Percentiles rank a stretch among this genome's conserved stretches.
phyloP scores from a whole-genome alignment of 2,797 vertebrate species.

The Mormyrus proboscirostris region DNA sequence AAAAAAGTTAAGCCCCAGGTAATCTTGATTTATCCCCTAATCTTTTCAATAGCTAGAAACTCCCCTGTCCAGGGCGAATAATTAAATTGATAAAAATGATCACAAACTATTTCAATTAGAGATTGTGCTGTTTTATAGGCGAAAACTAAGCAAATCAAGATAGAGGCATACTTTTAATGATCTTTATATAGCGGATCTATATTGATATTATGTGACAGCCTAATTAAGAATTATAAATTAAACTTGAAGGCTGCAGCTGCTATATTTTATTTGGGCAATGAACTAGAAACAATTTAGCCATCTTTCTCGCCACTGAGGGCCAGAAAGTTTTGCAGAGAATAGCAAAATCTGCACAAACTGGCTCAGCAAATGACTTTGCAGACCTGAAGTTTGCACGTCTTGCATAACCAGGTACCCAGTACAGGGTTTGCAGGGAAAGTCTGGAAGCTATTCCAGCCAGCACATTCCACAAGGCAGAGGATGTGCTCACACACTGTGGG shows the following conservation, averaged over 20 bases:
- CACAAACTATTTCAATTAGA: neutral
- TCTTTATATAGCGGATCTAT: neutral
- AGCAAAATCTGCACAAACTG: neutral
- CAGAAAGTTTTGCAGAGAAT: neutral
- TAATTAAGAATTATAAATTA: constrained; percentile 7
- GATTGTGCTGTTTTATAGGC: neutral
- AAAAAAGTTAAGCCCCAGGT: too few relatives aligned
- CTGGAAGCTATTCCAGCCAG: neutral
- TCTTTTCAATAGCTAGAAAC: too few relatives aligned
- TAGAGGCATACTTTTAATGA: neutral
- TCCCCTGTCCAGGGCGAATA: neutral
- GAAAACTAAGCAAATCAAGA: neutral
- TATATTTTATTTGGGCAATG: neutral
- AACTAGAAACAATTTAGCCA: neutral
- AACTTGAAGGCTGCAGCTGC: neutral
- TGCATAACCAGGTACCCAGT: neutral
- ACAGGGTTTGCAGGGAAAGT: neutral
- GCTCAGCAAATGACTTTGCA: neutral
- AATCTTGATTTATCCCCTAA: too few relatives aligned
- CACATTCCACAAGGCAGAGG: neutral
- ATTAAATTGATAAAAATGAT: neutral
- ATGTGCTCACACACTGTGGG: neutral
- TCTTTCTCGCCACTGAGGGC: neutral
- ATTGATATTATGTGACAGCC: neutral
- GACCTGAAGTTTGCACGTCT: neutral